Evolutionary conservation across 2,888 invertebrate genomes (phyloP).

Genomic region (Anticlea derivata): DNA sequence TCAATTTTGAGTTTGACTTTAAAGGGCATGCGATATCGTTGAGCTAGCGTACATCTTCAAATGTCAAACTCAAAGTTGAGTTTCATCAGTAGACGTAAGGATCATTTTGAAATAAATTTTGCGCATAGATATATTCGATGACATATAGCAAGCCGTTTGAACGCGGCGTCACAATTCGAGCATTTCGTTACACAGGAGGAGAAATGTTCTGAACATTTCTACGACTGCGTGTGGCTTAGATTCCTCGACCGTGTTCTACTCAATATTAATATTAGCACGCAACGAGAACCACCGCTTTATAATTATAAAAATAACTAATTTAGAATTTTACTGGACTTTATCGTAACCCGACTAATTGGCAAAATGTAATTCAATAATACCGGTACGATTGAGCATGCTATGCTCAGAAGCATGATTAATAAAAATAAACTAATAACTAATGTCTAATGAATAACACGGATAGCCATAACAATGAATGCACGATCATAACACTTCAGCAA

Average conservation of each 20-base stretch:
- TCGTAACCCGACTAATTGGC: slow-evolving; percentile 19
- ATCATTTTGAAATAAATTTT: too few relatives aligned
- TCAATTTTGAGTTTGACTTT: too few relatives aligned
- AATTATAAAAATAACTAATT: slow-evolving; percentile 36
- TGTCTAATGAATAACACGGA: slow-evolving; percentile 19
- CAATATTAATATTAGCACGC: slow-evolving; percentile 54
- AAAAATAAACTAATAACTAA: slow-evolving; percentile 22
- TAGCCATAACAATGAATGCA: slow-evolving; percentile 16
- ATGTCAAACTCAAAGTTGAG: too few relatives aligned
- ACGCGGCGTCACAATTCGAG: slow-evolving; percentile 36
- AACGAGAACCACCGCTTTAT: slow-evolving; percentile 45
- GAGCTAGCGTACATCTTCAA: too few relatives aligned
- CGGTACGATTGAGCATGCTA: slow-evolving; percentile 40
- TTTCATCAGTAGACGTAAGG: too few relatives aligned
- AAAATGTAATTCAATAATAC: slow-evolving; percentile 25
- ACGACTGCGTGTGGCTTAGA: slow-evolving; percentile 30
- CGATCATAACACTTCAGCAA: slow-evolving; percentile 10
- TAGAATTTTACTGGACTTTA: slow-evolving; percentile 25
- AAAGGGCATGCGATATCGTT: too few relatives aligned
- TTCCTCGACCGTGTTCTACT: slow-evolving; percentile 30
- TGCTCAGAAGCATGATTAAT: slow-evolving; percentile 50
- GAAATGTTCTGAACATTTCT: slow-evolving; percentile 15
- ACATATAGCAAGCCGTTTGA: too few relatives aligned
- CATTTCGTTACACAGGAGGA: slow-evolving; percentile 35
- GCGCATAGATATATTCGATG: too few relatives aligned